phyloP scores from a whole-genome alignment of 2,113 vertebrate genomes.

The Pardalotus punctatus region DNA sequence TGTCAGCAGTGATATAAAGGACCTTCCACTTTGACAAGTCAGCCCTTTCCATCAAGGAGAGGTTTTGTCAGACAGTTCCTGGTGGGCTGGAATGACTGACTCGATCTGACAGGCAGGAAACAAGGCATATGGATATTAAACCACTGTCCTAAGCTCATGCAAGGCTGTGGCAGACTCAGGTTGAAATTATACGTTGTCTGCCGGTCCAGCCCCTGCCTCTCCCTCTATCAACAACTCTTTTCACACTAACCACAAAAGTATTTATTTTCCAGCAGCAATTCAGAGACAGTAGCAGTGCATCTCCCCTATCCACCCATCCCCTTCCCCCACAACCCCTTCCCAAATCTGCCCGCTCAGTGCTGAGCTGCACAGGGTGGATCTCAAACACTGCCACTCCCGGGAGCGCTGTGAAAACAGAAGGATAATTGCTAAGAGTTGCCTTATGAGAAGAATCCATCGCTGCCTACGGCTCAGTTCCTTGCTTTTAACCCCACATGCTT shows the following conservation, averaged over 20 bases:
- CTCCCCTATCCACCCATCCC: fast-evolving
- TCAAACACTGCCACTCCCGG: background rate
- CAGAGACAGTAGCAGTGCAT: background rate
- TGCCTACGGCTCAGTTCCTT: background rate
- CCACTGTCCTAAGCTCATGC: fast-evolving
- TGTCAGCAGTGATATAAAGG: background rate
- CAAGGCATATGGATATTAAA: background rate
- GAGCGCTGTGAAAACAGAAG: background rate
- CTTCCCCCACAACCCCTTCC: background rate
- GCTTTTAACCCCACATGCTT: background rate
- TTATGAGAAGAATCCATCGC: background rate
- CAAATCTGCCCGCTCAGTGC: background rate
- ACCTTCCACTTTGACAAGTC: background rate
- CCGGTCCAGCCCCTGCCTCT: background rate
- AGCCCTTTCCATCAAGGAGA: background rate
- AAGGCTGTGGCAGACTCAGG: background rate
- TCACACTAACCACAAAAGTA: background rate
- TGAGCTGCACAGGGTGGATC: background rate
- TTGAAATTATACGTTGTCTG: background rate
- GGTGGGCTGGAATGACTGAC: background rate
- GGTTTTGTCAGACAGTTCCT: background rate
- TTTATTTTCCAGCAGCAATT: background rate
- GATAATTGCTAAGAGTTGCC: background rate
- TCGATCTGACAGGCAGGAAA: background rate
- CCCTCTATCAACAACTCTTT: background rate